Conservation (phyloP, 2,888 invertebrate genomes). For the Acanthosepion lycidas region DNA sequence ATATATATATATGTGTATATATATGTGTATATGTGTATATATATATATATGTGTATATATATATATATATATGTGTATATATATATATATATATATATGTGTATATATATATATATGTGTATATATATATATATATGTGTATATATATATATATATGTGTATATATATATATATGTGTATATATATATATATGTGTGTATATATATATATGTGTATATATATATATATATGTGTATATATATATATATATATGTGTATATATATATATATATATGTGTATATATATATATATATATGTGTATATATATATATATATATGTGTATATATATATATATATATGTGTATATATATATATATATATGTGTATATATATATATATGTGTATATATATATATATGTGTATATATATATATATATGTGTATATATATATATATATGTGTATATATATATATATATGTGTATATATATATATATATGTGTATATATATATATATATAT, state of each 20-base stretch:
- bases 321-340: not conserved
- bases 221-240: not conserved
- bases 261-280: slow-evolving; percentile 43
- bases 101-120: not conserved
- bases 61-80: not conserved
- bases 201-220: not conserved
- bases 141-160: not conserved
- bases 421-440: not conserved
- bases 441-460: slow-evolving; percentile 42
- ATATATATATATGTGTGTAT: not conserved
- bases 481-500: slow-evolving; percentile 40
- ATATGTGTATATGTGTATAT: not conserved
- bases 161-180: not conserved
- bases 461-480: slow-evolving; percentile 44
- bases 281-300: slow-evolving; percentile 34
- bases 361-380: slow-evolving; percentile 36
- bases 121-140: not conserved
- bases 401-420: not conserved
- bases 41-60: not conserved
- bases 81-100: not conserved
- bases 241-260: not conserved
- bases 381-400: slow-evolving; percentile 49
- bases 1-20: not conserved
- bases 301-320: slow-evolving; percentile 43
- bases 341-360: slow-evolving; percentile 44